Base-by-base conservation (phyloP, 1,140 invertebrate genomes). In the Caerostris darwini region DNA sequence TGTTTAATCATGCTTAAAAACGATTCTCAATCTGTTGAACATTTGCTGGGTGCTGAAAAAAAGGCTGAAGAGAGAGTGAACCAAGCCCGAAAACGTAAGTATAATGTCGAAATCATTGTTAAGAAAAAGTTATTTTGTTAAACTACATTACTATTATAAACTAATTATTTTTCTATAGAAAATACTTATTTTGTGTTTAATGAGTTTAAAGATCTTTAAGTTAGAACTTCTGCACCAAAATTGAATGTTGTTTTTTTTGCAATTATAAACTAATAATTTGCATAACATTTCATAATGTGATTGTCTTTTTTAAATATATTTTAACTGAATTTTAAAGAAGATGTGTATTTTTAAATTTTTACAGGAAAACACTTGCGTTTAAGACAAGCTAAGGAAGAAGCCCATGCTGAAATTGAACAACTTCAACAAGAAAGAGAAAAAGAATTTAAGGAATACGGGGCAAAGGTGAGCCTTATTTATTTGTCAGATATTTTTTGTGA, bases 311-410 rank as follows among this genome's bases (percentile, higher is more conserved):
- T 34, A 2, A 34, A 34, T 34, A 34, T 34, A 34, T 34, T 34
- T 34, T 34, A 34, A 34, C 34, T 34, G 34, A 34, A 34, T 34
- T 34, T 34, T 34, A 34, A 34, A 34, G 34, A 2, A 34, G 34
- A 34, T 34, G 34, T 67, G 12, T 5, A 3, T 64, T 12, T 8
- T 4, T 7, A 6, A 53, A 34, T 56, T 64, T 90, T 56, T 77
- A 90, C 34, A 99, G 98, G 99, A 95, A 99, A 99, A 97, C 98
- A 99, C 95, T 98, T 98, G 95, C 97, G 99, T 96, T 97, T 99
- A 96, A 99, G 99, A 97, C 99, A 99, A 96, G 99, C 99, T 58
- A 99, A 99, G 96, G 99, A 99, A 96, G 99, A 99, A 96, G 99
- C 99, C 95, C 99, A 99, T 95, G 98, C 98, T 96, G 99, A 99